Conservation (phyloP, 2,797 vertebrate genomes). For the Aeoliscus strigatus region DNA sequence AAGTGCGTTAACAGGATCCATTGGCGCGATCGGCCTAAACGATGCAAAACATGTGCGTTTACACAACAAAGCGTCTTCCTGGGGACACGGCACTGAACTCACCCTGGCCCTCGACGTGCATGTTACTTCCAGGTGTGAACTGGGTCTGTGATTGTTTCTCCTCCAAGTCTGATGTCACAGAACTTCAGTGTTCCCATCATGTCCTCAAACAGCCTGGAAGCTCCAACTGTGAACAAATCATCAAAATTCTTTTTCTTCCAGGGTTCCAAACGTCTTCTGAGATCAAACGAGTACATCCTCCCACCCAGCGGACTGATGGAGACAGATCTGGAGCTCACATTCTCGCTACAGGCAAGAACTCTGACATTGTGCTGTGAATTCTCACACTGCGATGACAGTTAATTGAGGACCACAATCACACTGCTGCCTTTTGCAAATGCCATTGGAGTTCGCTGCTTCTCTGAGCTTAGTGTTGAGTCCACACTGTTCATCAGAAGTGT, state of each 20-base stretch:
- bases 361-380: conserved; percentile 36
- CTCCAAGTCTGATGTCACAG: too few relatives aligned
- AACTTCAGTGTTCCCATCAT: too few relatives aligned
- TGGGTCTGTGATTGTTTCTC: too few relatives aligned
- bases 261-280: conserved; percentile 86
- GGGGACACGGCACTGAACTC: too few relatives aligned
- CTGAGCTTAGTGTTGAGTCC: neutral
- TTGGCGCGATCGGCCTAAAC: too few relatives aligned
- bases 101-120: too few relatives aligned
- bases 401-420: conserved; percentile 16
- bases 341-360: conserved; percentile 84
- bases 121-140: too few relatives aligned
- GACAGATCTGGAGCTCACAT: conserved; percentile 88
- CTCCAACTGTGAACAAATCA: too few relatives aligned
- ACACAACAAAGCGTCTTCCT: too few relatives aligned
- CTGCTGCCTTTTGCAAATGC: conserved; percentile 1
- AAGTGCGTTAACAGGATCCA: too few relatives aligned
- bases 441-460: neutral
- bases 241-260: conserved; percentile 53
- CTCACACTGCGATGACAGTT: conserved; percentile 26
- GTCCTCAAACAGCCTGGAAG: too few relatives aligned
- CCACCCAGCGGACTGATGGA: conserved; percentile 88
- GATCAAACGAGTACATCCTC: conserved; percentile 86
- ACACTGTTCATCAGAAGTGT: neutral
- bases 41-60: too few relatives aligned